Percentiles rank a stretch among this genome's conserved stretches.
phyloP scores from a whole-genome alignment of 1,140 invertebrate species.

The Popillia japonica region DNA sequence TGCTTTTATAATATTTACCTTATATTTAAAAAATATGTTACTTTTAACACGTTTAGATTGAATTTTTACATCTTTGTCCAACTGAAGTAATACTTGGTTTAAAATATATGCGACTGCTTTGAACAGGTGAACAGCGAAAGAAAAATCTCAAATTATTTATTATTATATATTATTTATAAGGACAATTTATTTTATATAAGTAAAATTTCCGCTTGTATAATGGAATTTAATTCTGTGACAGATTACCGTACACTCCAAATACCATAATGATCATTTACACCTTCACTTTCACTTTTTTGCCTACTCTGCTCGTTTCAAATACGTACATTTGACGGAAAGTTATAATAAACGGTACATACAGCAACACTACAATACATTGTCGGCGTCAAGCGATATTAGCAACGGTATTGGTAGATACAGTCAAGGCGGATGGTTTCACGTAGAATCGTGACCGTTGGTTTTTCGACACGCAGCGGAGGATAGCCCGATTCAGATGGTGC shows the following conservation, averaged over 20 bases:
- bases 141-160: too few species aligned
- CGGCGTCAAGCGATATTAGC: background rate
- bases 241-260: constrained; percentile 12
- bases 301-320: background rate
- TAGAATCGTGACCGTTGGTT: background rate
- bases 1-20: too few species aligned
- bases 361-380: background rate
- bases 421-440: background rate
- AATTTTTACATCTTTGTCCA: too few species aligned
- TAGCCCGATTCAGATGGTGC: background rate
- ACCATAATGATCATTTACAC: constrained; percentile 9
- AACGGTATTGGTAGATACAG: background rate
- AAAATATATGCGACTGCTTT: too few species aligned
- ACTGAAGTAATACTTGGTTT: too few species aligned
- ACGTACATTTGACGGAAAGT: constrained; percentile 19
- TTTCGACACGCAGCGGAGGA: constrained; percentile 13
- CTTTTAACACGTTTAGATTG: too few species aligned
- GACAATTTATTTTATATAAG: too few species aligned
- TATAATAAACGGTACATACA: constrained; percentile 13
- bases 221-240: background rate
- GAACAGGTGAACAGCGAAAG: too few species aligned
- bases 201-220: background rate
- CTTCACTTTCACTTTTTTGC: constrained; percentile 31
- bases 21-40: too few species aligned
- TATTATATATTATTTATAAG: too few species aligned